phyloP scores from a whole-genome alignment of 64 coral and sea anemone species.

The Montipora sp. region DNA sequence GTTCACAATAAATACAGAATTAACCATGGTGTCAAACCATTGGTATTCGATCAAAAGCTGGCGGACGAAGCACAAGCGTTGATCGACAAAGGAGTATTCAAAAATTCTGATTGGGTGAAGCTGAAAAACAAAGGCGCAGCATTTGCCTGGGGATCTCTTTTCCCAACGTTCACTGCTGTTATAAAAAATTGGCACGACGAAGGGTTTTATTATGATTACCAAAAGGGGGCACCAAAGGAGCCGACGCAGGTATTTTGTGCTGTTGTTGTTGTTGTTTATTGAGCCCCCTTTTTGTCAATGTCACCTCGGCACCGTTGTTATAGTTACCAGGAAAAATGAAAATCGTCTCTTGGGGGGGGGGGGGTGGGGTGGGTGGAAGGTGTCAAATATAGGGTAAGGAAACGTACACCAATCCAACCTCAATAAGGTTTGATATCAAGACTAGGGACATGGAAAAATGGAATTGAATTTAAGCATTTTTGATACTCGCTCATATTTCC shows the following conservation, averaged over 20 bases:
- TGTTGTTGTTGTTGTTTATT: not conserved
- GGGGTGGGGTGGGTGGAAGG: too few species aligned
- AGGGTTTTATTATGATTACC: conserved; percentile 52
- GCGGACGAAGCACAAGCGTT: conserved; percentile 64
- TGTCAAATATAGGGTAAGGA: too few species aligned
- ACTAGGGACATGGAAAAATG: too few species aligned
- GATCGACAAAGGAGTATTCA: conserved; percentile 77
- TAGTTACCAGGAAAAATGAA: not conserved
- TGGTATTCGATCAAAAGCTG: conserved; percentile 44
- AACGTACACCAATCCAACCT: too few species aligned
- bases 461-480: too few species aligned
- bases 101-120: conserved; percentile 71
- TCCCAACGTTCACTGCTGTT: conserved; percentile 79
- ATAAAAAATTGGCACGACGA: conserved; percentile 89
- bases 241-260: not conserved
- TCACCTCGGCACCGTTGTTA: not conserved
- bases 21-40: conserved; percentile 53
- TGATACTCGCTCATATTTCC: too few species aligned
- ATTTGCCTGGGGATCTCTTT: conserved; percentile 84
- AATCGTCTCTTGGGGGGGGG: too few species aligned
- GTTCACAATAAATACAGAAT: conserved; percentile 75
- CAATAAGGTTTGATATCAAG: too few species aligned
- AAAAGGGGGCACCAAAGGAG: conserved; percentile 42
- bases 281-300: not conserved
- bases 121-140: conserved; percentile 58